A percentile compares a stretch with the other conserved stretches of the same genome.
Conservation (phyloP, 2,113 vertebrate species). For the Saguinus imperator region DNA sequence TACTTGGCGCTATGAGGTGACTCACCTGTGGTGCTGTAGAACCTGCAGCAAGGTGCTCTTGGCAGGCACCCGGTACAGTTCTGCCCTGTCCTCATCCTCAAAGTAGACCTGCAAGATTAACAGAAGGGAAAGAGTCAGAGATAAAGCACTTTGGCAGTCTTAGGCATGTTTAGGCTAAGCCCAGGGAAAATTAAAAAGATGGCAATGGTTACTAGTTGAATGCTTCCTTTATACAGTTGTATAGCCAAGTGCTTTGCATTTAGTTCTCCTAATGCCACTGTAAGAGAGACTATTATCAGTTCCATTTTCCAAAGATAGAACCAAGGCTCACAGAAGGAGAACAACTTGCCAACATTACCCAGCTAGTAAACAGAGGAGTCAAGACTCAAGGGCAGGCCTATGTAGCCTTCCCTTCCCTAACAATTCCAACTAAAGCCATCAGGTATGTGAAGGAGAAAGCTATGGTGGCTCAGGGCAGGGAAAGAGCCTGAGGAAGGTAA, state of each 20-base stretch:
- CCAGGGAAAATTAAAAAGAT: background rate
- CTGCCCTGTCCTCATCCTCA: conserved; percentile 89
- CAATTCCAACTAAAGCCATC: background rate
- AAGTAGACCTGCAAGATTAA: conserved; percentile 89
- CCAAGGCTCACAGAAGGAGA: background rate
- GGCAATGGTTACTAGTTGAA: background rate
- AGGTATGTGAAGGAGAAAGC: background rate
- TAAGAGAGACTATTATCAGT: background rate
- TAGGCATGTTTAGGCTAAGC: background rate
- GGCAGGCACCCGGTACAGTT: conserved; percentile 85
- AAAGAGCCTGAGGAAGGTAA: background rate
- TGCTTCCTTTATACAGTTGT: background rate
- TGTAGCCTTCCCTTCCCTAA: background rate
- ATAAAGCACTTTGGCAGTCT: background rate
- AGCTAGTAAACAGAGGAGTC: background rate
- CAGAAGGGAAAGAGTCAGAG: background rate
- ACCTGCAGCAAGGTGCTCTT: conserved; percentile 85
- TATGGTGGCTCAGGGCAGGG: background rate
- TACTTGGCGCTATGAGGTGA: background rate
- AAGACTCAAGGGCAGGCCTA: background rate
- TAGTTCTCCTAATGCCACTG: background rate
- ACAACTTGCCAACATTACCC: background rate
- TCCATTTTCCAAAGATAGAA: background rate
- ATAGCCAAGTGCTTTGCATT: background rate
- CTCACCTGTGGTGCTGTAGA: conserved; percentile 92